Evolutionary conservation across 2,113 vertebrate species (phyloP), one percentile per base, ranked within the genome.

Genomic region (Dryoscopus gambensis): DNA sequence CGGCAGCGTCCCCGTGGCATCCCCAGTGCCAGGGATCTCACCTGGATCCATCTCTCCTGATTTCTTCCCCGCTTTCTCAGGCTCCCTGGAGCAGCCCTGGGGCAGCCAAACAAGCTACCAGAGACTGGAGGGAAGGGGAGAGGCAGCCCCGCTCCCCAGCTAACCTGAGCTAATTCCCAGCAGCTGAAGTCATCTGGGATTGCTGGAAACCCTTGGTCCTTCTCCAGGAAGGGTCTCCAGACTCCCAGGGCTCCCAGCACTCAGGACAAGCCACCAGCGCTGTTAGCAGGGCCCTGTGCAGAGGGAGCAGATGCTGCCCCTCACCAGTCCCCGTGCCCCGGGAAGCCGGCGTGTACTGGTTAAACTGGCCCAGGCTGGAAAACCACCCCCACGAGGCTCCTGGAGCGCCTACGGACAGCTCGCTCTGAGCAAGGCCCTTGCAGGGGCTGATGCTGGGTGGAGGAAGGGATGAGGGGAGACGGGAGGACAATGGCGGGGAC

Each of bases 401-500:
- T 30, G 71, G 10, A 68, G 23, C 28, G 31, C 31, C 35, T 1
- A 1, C 0, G 3, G 40, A n/a, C 30, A 76, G 59, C 55, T 3
- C 1, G 0, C 6, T 19, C n/a, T 1, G 6, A 59, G 53, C 2
- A 1, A 19, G 22, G 31, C 28, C 42, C 20, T 15, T 8, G 12
- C 44, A 24, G 42, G 46, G 57, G 44, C 47, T 37, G 39, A 0
- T 33, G 55, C 64, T 39, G 71, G 65, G 10, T 12, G 52, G 8
- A 57, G 56, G 21, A 59, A 77, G 24, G 62, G 35, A 31, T 10
- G 28, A 83, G n/a, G 20, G 27, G 35, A 56, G 8, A 31, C 33
- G 60, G 47, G 13, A 12, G 39, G 53, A 63, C 3, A 6, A 1
- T 0, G 7, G 44, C 0, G 1, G 31, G 5, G 31, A 40, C 1